Conservation (phyloP, 2,888 invertebrate genomes). For the Drosophila diplacantha region DNA sequence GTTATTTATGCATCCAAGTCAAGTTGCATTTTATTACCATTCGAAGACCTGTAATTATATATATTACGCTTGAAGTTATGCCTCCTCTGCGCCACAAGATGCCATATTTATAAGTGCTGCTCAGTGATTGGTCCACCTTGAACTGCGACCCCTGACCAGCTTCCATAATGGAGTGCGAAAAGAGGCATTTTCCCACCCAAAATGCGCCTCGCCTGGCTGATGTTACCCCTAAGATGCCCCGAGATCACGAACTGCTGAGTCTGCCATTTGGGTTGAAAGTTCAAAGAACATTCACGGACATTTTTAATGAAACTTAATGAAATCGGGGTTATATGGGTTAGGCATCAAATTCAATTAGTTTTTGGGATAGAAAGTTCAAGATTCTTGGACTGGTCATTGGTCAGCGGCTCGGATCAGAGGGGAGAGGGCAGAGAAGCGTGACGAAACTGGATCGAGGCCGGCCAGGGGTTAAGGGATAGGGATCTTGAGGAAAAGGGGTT, state of each 20-base stretch:
- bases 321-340: constrained; percentile 47
- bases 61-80: background rate
- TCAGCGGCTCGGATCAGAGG: constrained; percentile 6
- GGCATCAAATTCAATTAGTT: constrained; percentile 60
- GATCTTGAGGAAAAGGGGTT: constrained; percentile 28
- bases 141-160: constrained; percentile 25
- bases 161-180: constrained; percentile 30
- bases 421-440: constrained; percentile 28
- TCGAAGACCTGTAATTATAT: too few species aligned
- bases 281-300: constrained; percentile 45
- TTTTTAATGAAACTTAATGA: constrained; percentile 63
- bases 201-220: constrained; percentile 35
- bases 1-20: too few species aligned
- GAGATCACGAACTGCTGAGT: background rate
- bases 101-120: background rate
- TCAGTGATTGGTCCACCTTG: constrained; percentile 24
- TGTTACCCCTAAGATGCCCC: constrained; percentile 2
- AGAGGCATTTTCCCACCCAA: constrained; percentile 64
- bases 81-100: too few species aligned
- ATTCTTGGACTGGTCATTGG: constrained; percentile 38
- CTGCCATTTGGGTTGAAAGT: constrained; percentile 26
- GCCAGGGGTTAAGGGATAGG: constrained; percentile 3
- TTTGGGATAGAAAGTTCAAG: constrained; percentile 55
- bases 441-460: constrained; percentile 31
- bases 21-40: too few species aligned